Conservation (phyloP, 2,797 vertebrate genomes). For the Anas bahamensis region DNA sequence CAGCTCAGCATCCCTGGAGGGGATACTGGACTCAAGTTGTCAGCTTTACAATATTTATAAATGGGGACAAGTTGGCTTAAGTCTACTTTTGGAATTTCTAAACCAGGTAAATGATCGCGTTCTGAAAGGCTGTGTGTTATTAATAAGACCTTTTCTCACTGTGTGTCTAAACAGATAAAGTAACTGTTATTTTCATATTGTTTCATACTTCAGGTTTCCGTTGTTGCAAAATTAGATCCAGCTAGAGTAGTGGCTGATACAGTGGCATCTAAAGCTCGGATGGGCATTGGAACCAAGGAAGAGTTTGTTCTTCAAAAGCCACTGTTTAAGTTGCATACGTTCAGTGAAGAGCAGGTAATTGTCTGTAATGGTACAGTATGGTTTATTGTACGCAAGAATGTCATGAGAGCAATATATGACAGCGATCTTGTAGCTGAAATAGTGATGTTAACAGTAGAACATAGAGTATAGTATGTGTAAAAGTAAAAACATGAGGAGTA, state of each 20-base stretch:
- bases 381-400: rapidly evolving
- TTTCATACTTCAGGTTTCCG: conserved; percentile 80
- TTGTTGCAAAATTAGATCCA: conserved; percentile 85
- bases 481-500: not conserved
- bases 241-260: conserved; percentile 90
- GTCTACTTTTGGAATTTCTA: not conserved
- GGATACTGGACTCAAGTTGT: not conserved
- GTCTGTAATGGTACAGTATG: rapidly evolving
- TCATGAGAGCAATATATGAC: rapidly evolving
- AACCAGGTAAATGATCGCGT: rapidly evolving
- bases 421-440: not conserved
- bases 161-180: rapidly evolving
- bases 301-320: conserved; percentile 87
- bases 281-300: conserved; percentile 60
- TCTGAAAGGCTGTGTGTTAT: not conserved
- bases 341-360: conserved; percentile 89
- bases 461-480: no score
- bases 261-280: conserved; percentile 82
- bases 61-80: not conserved
- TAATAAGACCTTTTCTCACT: not conserved
- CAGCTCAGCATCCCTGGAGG: not conserved
- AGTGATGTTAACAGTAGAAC: not conserved
- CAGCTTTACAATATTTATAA: not conserved
- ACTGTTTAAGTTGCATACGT: conserved; percentile 89
- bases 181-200: rapidly evolving